Evolutionary conservation across 2,113 vertebrate species (phyloP).

Genomic region (Ifrita kowaldi): DNA sequence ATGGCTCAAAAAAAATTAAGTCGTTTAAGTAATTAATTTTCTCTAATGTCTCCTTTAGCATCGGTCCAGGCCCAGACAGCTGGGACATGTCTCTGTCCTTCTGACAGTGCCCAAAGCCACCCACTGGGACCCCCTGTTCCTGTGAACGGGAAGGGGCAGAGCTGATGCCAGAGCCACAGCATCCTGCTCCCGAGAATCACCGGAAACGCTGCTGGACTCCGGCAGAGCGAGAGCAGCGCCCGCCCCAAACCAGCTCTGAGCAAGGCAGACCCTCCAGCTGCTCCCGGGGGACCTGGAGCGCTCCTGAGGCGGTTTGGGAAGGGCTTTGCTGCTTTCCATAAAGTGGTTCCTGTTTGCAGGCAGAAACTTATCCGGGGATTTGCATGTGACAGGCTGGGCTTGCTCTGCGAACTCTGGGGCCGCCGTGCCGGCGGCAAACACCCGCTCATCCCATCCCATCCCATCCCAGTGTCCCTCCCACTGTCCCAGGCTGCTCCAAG

Average conservation of each 20-base stretch:
- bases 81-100: neutral
- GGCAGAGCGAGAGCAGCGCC: rapidly evolving
- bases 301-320: neutral
- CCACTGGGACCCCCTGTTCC: neutral
- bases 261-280: neutral
- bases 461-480: neutral
- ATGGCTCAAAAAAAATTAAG: neutral
- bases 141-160: neutral
- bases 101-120: neutral
- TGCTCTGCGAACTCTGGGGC: neutral
- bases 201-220: neutral
- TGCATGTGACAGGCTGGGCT: slow-evolving; percentile 34
- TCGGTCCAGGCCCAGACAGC: neutral
- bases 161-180: neutral
- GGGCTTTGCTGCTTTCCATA: slow-evolving; percentile 39
- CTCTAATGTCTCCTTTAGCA: neutral
- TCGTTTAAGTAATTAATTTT: neutral
- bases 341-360: slow-evolving; percentile 25
- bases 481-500: neutral
- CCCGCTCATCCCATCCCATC: neutral
- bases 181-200: neutral
- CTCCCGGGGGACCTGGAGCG: rapidly evolving
- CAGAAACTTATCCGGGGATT: neutral
- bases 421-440: neutral
- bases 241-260: neutral